phyloP scores from a whole-genome alignment of 2,888 invertebrate genomes.

The Acronicta aceris region DNA sequence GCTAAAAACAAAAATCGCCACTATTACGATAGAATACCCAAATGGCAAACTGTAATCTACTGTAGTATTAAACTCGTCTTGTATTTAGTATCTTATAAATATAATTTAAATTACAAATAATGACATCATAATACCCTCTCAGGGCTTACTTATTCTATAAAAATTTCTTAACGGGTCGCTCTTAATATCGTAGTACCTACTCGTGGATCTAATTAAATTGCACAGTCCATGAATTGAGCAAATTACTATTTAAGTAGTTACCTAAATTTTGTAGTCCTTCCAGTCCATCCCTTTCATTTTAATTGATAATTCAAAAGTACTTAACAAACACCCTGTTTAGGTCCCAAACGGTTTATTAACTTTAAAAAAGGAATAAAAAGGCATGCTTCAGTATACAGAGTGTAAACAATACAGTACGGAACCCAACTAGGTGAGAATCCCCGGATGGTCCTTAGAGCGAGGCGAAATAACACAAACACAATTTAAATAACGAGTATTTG shows the following conservation, averaged over 20 bases:
- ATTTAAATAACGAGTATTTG: conserved; percentile 78
- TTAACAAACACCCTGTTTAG: conserved; percentile 26
- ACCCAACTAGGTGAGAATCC: conserved; percentile 56
- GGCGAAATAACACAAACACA: conserved; percentile 75
- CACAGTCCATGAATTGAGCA: background rate
- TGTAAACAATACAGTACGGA: conserved; percentile 36
- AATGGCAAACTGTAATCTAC: too few species aligned
- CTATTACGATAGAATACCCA: too few species aligned
- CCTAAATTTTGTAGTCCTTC: conserved; percentile 4
- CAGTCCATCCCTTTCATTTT: background rate
- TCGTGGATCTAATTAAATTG: background rate
- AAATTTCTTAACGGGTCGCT: background rate
- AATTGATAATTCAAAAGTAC: conserved; percentile 22
- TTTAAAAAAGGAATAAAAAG: conserved; percentile 13
- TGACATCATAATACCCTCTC: too few species aligned
- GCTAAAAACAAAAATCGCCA: too few species aligned
- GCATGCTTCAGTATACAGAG: conserved; percentile 3
- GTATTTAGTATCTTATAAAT: too few species aligned
- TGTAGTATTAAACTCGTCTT: too few species aligned
- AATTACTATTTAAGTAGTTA: conserved; percentile 14
- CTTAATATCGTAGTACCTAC: background rate
- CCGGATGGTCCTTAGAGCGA: conserved; percentile 48
- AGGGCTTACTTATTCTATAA: too few species aligned
- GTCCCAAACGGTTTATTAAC: conserved; percentile 4
- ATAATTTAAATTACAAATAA: too few species aligned